Percentiles rank a stretch among this genome's conserved stretches.
Evolutionary conservation across 2,888 invertebrate genomes (phyloP).

Genomic region (Trachelus stipa): DNA sequence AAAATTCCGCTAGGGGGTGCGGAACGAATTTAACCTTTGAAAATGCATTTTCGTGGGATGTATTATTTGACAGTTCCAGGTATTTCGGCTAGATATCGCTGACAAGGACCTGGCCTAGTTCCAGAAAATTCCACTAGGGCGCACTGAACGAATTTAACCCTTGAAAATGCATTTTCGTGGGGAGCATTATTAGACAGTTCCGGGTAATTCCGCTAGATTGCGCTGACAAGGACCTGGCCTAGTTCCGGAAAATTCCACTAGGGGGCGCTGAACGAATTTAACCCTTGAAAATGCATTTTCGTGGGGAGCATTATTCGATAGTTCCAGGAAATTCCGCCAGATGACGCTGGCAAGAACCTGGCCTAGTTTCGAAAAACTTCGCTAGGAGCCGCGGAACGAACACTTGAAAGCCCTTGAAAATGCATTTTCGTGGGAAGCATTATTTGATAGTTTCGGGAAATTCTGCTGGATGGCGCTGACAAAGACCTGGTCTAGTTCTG

Average conservation of each 20-base stretch:
- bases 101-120: not conserved
- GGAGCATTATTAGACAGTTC: not conserved
- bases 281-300: not conserved
- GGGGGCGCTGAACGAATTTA: not conserved
- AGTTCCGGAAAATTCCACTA: not conserved
- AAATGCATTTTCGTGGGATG: not conserved
- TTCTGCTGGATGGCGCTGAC: not conserved
- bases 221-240: not conserved
- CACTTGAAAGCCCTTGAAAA: too few species aligned
- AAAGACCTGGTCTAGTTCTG: too few species aligned
- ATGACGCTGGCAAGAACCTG: not conserved
- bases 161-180: not conserved
- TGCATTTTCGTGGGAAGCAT: not conserved
- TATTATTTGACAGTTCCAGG: not conserved
- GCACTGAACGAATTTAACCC: not conserved
- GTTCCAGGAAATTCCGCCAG: not conserved
- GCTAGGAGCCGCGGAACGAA: not conserved
- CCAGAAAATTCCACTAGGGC: not conserved
- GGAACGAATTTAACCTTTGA: not conserved
- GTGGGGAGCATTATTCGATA: rapidly evolving
- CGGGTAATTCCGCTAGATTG: not conserved
- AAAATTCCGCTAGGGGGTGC: not conserved
- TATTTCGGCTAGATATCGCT: not conserved
- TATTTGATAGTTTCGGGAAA: not conserved
- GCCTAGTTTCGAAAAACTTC: not conserved